phyloP scores from a whole-genome alignment of 2,797 vertebrate genomes.

The Sebastes trivittatus region DNA sequence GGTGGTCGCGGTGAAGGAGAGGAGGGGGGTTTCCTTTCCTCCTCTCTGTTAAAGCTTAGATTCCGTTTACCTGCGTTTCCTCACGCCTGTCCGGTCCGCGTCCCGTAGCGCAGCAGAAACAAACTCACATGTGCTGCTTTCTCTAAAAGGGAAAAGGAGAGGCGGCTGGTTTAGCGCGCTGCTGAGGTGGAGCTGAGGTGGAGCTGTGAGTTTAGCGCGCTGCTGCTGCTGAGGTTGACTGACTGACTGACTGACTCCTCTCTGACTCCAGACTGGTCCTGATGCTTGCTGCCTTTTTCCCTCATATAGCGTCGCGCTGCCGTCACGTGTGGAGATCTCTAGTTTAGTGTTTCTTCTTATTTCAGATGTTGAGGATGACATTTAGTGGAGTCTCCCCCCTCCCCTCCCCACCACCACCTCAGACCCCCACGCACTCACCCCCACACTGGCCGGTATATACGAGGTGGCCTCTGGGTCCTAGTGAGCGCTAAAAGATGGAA shows the following conservation, averaged over 20 bases:
- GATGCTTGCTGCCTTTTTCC: conserved; percentile 81
- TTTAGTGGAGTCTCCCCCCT: conserved; percentile 56
- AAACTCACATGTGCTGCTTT: conserved; percentile 63
- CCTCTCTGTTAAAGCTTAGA: conserved; percentile 42
- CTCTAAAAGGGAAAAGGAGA: conserved; percentile 23
- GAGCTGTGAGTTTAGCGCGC: conserved; percentile 51
- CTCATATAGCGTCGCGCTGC: conserved; percentile 80
- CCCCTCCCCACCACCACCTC: conserved; percentile 13
- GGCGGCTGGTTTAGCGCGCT: conserved; percentile 37
- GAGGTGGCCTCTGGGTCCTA: conserved; percentile 78
- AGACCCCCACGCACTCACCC: neutral
- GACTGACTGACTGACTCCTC: conserved; percentile 10
- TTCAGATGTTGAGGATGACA: conserved; percentile 80
- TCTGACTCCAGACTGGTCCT: conserved; percentile 80
- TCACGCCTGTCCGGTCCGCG: conserved; percentile 37
- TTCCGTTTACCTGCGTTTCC: conserved; percentile 72
- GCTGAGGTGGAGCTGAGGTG: conserved; percentile 68
- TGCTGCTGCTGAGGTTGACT: conserved; percentile 62
- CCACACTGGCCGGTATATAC: conserved; percentile 1
- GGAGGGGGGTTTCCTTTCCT: conserved; percentile 43
- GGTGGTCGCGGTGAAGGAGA: conserved; percentile 36
- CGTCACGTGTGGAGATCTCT: conserved; percentile 83
- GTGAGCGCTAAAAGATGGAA: conserved; percentile 50
- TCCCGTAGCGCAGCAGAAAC: conserved; percentile 32
- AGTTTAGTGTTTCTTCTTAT: conserved; percentile 69